Evolutionary conservation across 1,140 invertebrate genomes (phyloP).

Genomic region (Gonioctena quinquepunctata): DNA sequence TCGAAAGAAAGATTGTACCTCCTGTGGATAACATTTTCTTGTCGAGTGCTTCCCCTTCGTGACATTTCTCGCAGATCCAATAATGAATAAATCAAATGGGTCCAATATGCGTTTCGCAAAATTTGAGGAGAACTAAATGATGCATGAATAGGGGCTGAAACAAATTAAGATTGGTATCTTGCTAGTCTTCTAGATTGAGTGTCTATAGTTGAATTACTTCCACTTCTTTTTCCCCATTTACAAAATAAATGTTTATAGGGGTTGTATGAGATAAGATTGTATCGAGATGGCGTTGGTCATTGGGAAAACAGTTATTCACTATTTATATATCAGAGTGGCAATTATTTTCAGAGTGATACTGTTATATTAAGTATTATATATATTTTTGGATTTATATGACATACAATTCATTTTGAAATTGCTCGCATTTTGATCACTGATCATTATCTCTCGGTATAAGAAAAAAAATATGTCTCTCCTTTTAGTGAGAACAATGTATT

Average conservation of each 20-base stretch:
- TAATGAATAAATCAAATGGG: background rate
- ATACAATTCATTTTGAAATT: no score
- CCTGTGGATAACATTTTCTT: no score
- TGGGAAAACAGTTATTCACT: background rate
- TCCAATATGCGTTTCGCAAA: background rate
- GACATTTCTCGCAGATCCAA: background rate
- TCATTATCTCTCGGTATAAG: no score
- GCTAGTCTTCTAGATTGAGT: constrained; percentile 25
- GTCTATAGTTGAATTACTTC: constrained; percentile 29
- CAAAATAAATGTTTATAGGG: constrained; percentile 18
- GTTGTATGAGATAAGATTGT: background rate
- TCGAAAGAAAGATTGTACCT: no score
- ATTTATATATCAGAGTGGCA: no score
- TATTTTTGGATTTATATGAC: no score
- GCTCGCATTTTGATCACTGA: no score
- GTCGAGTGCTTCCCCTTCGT: no score
- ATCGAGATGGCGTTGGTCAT: background rate
- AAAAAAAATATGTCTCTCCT: no score
- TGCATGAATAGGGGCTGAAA: constrained; percentile 31
- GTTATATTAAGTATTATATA: no score
- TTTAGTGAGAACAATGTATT: no score
- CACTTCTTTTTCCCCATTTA: constrained; percentile 16
- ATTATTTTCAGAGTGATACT: no score
- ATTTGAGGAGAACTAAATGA: constrained; percentile 30
- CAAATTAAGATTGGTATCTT: constrained; percentile 30